Conservation (phyloP, 37 sponge, comb jelly and placozoan genomes). For the Mnemiopsis leidyi region DNA sequence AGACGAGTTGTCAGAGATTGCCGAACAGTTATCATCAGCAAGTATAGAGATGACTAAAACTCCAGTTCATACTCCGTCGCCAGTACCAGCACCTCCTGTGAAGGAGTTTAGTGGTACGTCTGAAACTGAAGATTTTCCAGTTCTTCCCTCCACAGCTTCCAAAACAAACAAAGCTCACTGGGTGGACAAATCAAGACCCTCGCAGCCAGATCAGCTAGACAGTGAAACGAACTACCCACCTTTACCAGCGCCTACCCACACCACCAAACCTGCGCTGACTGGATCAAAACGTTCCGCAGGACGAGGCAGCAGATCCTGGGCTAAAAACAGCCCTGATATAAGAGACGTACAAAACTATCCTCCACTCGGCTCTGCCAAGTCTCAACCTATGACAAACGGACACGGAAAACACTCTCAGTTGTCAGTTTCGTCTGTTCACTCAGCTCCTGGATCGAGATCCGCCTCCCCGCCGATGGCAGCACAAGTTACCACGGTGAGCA, state of each 20-base stretch:
- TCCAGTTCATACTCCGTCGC: not conserved
- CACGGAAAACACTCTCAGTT: not conserved
- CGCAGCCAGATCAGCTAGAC: not conserved
- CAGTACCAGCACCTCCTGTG: not conserved
- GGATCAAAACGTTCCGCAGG: not conserved
- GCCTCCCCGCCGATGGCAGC: not conserved
- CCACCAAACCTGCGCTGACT: not conserved
- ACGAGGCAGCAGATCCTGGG: not conserved
- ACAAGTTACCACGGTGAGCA: not conserved
- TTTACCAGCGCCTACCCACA: not conserved
- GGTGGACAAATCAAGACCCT: not conserved
- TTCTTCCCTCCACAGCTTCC: not conserved
- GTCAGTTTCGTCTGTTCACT: not conserved
- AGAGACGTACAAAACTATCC: not conserved
- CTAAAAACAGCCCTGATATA: not conserved
- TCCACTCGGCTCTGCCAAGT: not conserved
- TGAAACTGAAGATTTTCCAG: not conserved
- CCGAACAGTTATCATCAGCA: not conserved
- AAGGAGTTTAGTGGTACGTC: too few relatives aligned
- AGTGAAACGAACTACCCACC: not conserved
- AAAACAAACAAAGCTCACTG: not conserved
- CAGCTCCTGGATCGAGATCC: not conserved
- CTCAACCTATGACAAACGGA: not conserved
- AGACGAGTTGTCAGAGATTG: not conserved
- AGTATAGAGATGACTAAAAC: not conserved